Evolutionary conservation across 2,113 vertebrate genomes (phyloP).

Genomic region (Fulmarus glacialis): DNA sequence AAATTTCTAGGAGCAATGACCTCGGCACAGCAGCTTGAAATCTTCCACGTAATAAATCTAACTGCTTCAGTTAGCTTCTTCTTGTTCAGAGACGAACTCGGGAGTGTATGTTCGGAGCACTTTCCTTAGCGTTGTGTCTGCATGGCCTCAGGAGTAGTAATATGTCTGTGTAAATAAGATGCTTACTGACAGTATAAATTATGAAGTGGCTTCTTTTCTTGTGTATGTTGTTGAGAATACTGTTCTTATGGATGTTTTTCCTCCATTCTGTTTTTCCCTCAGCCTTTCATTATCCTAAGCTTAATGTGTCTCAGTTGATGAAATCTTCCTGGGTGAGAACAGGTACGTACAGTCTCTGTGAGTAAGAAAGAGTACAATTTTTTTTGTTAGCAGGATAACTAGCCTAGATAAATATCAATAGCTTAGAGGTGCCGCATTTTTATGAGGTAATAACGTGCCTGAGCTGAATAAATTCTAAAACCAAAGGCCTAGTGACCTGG

Average conservation of each 20-base stretch:
- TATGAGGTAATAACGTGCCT: not conserved
- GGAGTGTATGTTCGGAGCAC: not conserved
- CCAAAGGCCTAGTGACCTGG: not conserved
- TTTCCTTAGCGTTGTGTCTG: not conserved
- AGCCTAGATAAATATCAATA: not conserved
- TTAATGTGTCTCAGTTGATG: conserved; percentile 90
- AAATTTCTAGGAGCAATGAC: not conserved
- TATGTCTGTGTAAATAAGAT: conserved; percentile 15
- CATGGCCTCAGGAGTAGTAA: conserved; percentile 15
- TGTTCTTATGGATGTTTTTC: not conserved
- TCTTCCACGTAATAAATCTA: conserved; percentile 13
- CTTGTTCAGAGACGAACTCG: not conserved
- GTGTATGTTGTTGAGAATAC: not conserved
- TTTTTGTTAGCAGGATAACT: not conserved
- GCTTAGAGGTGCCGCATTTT: not conserved
- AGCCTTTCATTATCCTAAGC: conserved; percentile 95
- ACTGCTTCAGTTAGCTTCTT: not conserved
- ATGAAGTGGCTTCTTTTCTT: conserved; percentile 3
- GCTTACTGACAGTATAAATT: conserved; percentile 46
- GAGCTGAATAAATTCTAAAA: not conserved
- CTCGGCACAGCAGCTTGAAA: not conserved
- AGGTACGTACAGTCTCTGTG: conserved; percentile 76
- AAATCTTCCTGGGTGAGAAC: conserved; percentile 95
- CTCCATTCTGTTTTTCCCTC: not conserved
- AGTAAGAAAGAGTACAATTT: not conserved